phyloP scores from a whole-genome alignment of 2,888 invertebrate genomes.

The Cerastis leucographa region DNA sequence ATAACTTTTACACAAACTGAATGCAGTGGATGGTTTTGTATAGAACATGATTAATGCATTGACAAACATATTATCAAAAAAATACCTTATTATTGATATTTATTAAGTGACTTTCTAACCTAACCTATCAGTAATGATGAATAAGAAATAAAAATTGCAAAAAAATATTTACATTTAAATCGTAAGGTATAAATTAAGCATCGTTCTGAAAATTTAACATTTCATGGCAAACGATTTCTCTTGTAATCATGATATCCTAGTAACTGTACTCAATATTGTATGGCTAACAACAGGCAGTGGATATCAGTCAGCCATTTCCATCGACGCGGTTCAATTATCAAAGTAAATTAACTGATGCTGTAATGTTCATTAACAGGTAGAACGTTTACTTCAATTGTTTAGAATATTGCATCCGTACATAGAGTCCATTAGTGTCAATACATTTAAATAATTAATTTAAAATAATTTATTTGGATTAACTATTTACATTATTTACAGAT shows the following conservation, averaged over 20 bases:
- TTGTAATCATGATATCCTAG: not conserved
- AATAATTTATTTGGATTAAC: no score
- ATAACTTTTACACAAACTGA: not conserved
- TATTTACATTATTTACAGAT: no score
- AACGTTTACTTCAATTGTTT: not conserved
- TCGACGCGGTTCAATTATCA: not conserved
- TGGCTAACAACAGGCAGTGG: not conserved
- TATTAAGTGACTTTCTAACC: no score
- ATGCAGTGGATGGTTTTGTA: not conserved
- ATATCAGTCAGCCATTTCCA: not conserved
- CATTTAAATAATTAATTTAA: not conserved
- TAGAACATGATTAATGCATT: not conserved
- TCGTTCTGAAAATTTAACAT: not conserved
- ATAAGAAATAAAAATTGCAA: not conserved
- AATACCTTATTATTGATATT: not conserved
- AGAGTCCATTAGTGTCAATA: not conserved
- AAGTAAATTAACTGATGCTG: not conserved
- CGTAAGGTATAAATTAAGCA: slow-evolving; percentile 2
- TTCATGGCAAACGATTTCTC: not conserved
- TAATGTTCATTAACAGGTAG: not conserved
- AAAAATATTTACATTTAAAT: not conserved
- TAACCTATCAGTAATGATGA: not conserved
- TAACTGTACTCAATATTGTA: not conserved
- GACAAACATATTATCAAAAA: not conserved
- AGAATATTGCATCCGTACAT: not conserved